Percentiles rank a stretch among this genome's conserved stretches.
phyloP scores from a whole-genome alignment of 2,888 invertebrate genomes.

The Nephrotoma guestfalica region DNA sequence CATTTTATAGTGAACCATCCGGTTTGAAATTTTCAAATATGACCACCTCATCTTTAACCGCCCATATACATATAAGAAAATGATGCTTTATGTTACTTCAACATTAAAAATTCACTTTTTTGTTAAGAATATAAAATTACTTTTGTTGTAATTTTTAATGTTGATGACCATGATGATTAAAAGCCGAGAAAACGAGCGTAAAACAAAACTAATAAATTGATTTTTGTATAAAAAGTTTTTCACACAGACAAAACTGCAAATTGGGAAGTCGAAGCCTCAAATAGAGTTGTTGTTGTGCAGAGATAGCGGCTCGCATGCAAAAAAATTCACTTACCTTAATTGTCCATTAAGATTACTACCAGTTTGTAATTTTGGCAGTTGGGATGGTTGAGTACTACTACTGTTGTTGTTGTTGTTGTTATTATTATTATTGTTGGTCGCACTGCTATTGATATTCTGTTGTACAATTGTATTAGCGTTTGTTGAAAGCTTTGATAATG shows the following conservation, averaged over 20 bases:
- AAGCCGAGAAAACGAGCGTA: neutral
- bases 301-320: neutral
- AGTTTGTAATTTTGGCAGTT: neutral
- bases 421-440: neutral
- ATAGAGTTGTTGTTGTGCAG: neutral
- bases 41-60: too few relatives aligned
- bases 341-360: neutral
- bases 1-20: too few relatives aligned
- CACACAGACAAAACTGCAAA: neutral
- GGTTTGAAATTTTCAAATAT: too few relatives aligned
- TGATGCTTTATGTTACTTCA: neutral
- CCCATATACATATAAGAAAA: neutral
- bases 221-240: neutral
- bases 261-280: neutral
- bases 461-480: neutral
- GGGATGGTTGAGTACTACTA: neutral
- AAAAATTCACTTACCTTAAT: neutral
- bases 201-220: neutral
- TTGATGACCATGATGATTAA: neutral
- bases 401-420: neutral
- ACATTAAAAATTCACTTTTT: neutral
- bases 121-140: too few relatives aligned
- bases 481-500: neutral
- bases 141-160: neutral
- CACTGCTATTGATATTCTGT: neutral